Evolutionary conservation across 2,888 invertebrate species (phyloP), one percentile per base, ranked within the genome.

Genomic region (Oxyteleia sp.): DNA sequence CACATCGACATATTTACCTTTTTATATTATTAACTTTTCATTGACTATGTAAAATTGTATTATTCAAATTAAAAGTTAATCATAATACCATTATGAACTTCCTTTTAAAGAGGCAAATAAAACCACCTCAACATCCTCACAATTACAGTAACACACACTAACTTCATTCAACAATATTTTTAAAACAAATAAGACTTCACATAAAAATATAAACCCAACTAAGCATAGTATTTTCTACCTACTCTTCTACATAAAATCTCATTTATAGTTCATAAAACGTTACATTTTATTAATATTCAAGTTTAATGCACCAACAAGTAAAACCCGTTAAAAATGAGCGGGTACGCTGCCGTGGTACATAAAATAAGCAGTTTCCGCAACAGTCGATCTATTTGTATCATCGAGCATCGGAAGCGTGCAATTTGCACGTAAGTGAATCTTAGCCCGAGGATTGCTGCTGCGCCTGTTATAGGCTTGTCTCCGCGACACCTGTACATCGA

Each of bases 401-500:
- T 55, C 53, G 51, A 61, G 18, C 18, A 43, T 47, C n/a, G 11
- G 16, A 63, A 63, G 18, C 23, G 45, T 61, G 68, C 59, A 69
- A 78, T 78, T 69, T 69, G 20, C 35, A 32, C 16, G 29, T 63
- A 78, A 78, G 45, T 69, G 68, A 78, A 78, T 78, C 47, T 53
- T 61, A 26, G 63, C 47, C 55, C 47, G 64, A 57, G 51, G 64
- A 41, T 47, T 47, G 45, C 26, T 26, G 45, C 29, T 45, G 68
- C 68, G 61, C 43, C 57, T 63, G 61, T 18, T 47, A 7, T 3
- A 26, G 13, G 29, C 53, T 20, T 16, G 29, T 4, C 38, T 61
- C 51, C 29, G 43, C 29, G 76, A 68, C 78, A 78, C 78, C 78
- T 69, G 78, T 78, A 57, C 78, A 53, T 53, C 26, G 32, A 61